phyloP scores from a whole-genome alignment of 2,797 vertebrate genomes.

The Buceros bicornis region DNA sequence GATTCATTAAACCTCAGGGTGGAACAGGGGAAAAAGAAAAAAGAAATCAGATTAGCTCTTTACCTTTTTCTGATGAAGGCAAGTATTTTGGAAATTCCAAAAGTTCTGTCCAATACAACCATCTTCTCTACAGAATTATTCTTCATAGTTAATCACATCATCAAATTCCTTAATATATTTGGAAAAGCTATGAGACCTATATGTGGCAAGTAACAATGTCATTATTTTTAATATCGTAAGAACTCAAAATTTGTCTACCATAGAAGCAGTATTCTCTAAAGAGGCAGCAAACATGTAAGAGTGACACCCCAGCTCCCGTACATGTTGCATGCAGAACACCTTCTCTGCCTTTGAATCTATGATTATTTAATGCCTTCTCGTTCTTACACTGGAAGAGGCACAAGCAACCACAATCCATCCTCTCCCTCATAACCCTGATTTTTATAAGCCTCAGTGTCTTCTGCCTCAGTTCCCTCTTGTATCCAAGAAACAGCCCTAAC shows the following conservation, averaged over 20 bases:
- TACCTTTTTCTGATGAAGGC: not conserved
- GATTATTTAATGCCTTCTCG: not conserved
- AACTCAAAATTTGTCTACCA: not conserved
- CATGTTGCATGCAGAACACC: not conserved
- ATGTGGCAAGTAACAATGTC: not conserved
- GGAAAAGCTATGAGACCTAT: not conserved
- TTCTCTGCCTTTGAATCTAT: not conserved
- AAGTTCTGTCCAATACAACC: not conserved
- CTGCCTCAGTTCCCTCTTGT: not conserved
- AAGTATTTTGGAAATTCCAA: not conserved
- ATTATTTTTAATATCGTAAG: not conserved
- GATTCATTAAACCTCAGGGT: not conserved
- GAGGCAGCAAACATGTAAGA: fast-evolving
- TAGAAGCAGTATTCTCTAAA: not conserved
- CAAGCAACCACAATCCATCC: not conserved
- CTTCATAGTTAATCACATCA: not conserved
- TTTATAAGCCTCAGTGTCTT: not conserved
- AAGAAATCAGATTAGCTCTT: not conserved
- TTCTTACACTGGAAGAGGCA: not conserved
- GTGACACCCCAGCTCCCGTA: not conserved
- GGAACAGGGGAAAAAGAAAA: no score
- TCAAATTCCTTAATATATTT: not conserved
- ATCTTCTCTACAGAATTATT: not conserved
- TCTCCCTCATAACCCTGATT: not conserved
- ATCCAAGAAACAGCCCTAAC: not conserved